A percentile compares a stretch with the other conserved stretches of the same genome.
phyloP scores from a whole-genome alignment of 1,140 invertebrate species.

The Globodera ellingtonae region DNA sequence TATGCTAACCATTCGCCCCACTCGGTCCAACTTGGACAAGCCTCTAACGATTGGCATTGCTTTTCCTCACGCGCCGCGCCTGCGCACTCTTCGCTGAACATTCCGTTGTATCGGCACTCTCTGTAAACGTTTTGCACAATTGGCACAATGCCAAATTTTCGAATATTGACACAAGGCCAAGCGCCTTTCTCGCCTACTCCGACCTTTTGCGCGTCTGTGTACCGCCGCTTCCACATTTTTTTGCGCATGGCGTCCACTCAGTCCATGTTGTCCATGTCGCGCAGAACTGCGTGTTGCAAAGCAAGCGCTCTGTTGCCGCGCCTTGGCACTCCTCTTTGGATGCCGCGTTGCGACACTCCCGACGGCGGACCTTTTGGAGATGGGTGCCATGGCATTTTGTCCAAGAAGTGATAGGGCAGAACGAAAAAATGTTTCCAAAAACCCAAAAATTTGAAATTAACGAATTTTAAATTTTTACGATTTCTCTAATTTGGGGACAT shows the following conservation, averaged over 20 bases:
- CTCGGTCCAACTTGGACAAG: constrained; percentile 16
- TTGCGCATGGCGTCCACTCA: constrained; percentile 3
- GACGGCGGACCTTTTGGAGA: constrained; percentile 8
- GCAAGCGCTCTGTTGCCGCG: constrained; percentile 7
- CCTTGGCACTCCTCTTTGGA: constrained; percentile 18
- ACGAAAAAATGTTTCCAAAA: too few species aligned
- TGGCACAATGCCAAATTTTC: neutral
- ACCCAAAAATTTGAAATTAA: too few species aligned
- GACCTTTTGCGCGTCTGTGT: constrained; percentile 14
- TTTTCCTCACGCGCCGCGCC: constrained; percentile 1
- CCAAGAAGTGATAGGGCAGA: too few species aligned
- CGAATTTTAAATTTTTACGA: too few species aligned
- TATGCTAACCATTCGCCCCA: constrained; percentile 16
- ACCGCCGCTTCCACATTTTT: constrained; percentile 11
- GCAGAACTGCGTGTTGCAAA: constrained; percentile 24
- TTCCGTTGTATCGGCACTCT: constrained; percentile 8
- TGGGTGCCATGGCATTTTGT: too few species aligned
- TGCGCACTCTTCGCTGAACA: neutral
- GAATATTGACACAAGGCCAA: neutral
- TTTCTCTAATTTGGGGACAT: too few species aligned
- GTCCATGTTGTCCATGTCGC: constrained; percentile 12
- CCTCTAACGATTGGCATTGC: neutral
- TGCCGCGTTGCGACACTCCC: constrained; percentile 12
- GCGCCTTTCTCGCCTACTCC: neutral
- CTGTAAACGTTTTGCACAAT: neutral